Conservation (phyloP, 2,113 vertebrate genomes). For the Stigmatopora argus region DNA sequence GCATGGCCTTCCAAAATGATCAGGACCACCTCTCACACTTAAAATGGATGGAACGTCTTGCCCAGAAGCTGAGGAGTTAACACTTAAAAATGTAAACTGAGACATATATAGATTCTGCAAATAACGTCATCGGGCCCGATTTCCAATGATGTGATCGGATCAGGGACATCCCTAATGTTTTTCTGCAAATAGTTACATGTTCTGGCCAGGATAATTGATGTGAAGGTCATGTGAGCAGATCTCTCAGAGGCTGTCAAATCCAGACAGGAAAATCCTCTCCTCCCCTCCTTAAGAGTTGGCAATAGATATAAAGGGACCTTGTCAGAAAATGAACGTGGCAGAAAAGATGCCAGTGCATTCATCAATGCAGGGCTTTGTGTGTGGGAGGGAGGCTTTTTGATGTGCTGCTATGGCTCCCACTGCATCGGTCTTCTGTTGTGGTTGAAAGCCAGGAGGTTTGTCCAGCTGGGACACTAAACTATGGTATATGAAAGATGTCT, state of each 20-base stretch:
- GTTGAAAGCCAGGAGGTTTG: slow-evolving; percentile 55
- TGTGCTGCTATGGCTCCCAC: slow-evolving; percentile 41
- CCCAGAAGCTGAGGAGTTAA: too few species aligned
- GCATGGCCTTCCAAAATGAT: too few species aligned
- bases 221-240: slow-evolving; percentile 44
- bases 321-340: slow-evolving; percentile 61
- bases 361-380: slow-evolving; percentile 69
- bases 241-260: slow-evolving; percentile 60
- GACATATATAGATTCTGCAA: too few species aligned
- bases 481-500: slow-evolving; percentile 32
- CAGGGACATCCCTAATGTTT: neutral
- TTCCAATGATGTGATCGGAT: too few species aligned
- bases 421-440: slow-evolving; percentile 39
- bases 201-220: slow-evolving; percentile 42
- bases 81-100: too few species aligned
- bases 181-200: slow-evolving; percentile 8
- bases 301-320: slow-evolving; percentile 64
- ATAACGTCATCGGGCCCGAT: too few species aligned
- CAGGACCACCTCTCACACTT: too few species aligned
- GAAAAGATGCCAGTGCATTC: slow-evolving; percentile 57
- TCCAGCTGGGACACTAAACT: slow-evolving; percentile 54
- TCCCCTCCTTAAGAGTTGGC: slow-evolving; percentile 64
- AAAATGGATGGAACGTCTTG: too few species aligned
- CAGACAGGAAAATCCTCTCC: slow-evolving; percentile 64
- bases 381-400: slow-evolving; percentile 57